Conservation (phyloP, 2,797 vertebrate genomes). For the Bothrops alternatus region DNA sequence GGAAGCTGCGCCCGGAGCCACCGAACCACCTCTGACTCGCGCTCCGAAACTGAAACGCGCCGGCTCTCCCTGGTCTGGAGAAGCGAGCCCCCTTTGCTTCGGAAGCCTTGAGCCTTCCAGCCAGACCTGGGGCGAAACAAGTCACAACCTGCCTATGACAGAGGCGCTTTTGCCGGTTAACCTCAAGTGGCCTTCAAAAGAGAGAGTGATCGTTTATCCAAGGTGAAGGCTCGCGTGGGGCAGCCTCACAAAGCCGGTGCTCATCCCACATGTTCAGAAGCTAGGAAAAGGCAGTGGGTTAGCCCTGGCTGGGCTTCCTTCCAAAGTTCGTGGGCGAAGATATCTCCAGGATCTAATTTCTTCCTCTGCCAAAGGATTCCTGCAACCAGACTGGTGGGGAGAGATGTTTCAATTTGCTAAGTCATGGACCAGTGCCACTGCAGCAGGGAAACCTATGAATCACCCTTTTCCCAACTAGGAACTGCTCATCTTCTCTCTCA, state of each 20-base stretch:
- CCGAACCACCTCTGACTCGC: neutral
- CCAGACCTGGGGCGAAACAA: neutral
- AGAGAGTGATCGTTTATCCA: too few relatives aligned
- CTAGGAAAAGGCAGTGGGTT: neutral
- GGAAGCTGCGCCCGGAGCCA: neutral
- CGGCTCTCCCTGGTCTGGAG: too few relatives aligned
- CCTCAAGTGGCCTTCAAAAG: neutral
- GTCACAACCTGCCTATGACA: neutral
- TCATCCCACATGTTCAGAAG: neutral
- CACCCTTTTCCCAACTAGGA: neutral
- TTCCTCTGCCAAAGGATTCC: neutral
- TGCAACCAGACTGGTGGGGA: too few relatives aligned
- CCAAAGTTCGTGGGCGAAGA: neutral
- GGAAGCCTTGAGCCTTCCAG: too few relatives aligned
- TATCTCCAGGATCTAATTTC: neutral
- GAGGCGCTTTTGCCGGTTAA: neutral
- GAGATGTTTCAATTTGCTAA: neutral
- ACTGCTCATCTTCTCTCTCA: neutral
- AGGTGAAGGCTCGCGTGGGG: neutral
- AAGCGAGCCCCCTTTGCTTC: neutral
- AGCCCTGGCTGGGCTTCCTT: neutral
- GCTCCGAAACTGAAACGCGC: neutral
- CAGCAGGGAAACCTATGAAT: neutral
- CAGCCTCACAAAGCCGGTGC: neutral
- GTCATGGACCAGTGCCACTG: neutral